Evolutionary conservation across 2,113 vertebrate species (phyloP).

Genomic region (Muscicapa adusta): DNA sequence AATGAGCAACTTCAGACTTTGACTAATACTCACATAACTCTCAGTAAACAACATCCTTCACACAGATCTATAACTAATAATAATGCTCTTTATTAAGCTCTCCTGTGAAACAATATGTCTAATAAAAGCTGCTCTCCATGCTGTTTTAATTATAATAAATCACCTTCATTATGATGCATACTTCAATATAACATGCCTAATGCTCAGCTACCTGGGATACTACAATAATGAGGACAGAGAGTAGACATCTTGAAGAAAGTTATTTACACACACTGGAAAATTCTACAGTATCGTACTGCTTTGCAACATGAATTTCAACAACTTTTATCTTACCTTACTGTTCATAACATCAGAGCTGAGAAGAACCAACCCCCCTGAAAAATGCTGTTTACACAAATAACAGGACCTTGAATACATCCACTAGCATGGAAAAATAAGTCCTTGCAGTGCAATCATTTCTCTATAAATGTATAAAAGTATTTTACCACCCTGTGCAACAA

Average conservation of each 20-base stretch:
- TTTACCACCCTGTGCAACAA: constrained; percentile 78
- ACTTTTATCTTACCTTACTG: constrained; percentile 79
- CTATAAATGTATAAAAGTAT: constrained; percentile 78
- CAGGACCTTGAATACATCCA: constrained; percentile 67
- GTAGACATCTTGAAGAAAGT: constrained; percentile 62
- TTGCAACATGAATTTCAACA: constrained; percentile 73
- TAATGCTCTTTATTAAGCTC: constrained; percentile 75
- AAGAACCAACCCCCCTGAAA: constrained; percentile 46
- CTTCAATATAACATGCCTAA: constrained; percentile 64
- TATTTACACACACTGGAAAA: constrained; percentile 72
- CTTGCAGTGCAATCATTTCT: constrained; percentile 77
- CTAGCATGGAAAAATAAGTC: constrained; percentile 73
- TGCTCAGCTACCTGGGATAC: constrained; percentile 69
- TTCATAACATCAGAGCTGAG: constrained; percentile 65
- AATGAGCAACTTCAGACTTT: constrained; percentile 74
- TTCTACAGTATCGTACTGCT: constrained; percentile 52
- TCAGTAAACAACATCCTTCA: constrained; percentile 71
- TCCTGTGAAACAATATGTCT: constrained; percentile 72
- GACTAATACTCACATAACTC: constrained; percentile 70
- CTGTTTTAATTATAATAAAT: constrained; percentile 83
- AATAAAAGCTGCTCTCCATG: constrained; percentile 67
- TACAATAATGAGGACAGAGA: constrained; percentile 68
- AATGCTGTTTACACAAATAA: constrained; percentile 78
- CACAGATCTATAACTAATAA: constrained; percentile 77
- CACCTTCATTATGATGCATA: constrained; percentile 77